Conservation (phyloP, 2,888 invertebrate genomes). For the Protonemura montana region DNA sequence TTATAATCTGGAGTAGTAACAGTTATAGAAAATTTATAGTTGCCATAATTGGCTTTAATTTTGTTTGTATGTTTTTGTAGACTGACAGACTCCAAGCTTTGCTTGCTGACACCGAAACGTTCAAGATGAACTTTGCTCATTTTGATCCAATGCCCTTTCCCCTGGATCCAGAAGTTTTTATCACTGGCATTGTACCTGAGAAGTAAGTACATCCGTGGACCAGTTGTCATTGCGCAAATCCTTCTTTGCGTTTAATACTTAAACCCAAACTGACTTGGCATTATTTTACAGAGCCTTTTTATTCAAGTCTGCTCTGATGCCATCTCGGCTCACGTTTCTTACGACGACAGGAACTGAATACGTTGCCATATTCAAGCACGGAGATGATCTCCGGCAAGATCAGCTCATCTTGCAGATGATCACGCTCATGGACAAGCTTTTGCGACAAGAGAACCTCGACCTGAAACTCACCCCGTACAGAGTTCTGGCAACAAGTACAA, state of each 20-base stretch:
- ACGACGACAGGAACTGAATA: slow-evolving; percentile 85
- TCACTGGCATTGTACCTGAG: slow-evolving; percentile 87
- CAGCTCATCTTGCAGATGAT: slow-evolving; percentile 98
- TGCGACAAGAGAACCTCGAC: slow-evolving; percentile 94
- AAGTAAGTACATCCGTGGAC: too few species aligned
- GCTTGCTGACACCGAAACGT: slow-evolving; percentile 79
- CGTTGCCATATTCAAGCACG: slow-evolving; percentile 96
- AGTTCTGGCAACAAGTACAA: slow-evolving; percentile 94
- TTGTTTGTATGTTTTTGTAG: slow-evolving; percentile 56
- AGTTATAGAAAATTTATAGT: too few species aligned
- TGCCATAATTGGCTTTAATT: slow-evolving; percentile 44
- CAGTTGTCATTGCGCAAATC: too few species aligned
- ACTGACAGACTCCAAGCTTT: slow-evolving; percentile 87
- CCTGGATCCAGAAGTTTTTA: slow-evolving; percentile 88
- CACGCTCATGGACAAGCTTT: slow-evolving; percentile 94
- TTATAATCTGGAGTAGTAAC: too few species aligned
- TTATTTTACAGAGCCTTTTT: slow-evolving; percentile 71
- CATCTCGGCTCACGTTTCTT: slow-evolving; percentile 87
- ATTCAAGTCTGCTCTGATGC: slow-evolving; percentile 97
- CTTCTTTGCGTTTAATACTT: too few species aligned
- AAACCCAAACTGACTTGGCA: neutral
- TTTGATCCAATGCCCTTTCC: slow-evolving; percentile 95
- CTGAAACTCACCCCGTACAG: slow-evolving; percentile 94
- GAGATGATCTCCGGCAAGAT: slow-evolving; percentile 97
- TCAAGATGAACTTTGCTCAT: slow-evolving; percentile 85